A percentile compares a stretch with the other conserved stretches of the same genome.
Conservation (phyloP, 2,113 vertebrate genomes). For the Sapayoa aenigma region DNA sequence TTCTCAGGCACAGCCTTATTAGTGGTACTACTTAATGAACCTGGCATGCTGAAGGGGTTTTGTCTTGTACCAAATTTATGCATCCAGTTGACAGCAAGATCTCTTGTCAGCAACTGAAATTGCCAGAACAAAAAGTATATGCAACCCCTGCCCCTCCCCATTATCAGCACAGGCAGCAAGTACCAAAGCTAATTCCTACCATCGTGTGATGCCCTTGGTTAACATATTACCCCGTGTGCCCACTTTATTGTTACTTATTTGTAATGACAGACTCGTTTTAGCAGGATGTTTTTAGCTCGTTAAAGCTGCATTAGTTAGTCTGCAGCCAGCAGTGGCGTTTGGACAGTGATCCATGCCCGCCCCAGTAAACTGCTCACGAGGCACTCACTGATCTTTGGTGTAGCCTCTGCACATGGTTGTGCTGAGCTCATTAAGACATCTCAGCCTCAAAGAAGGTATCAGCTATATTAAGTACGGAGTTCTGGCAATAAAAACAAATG, state of each 20-base stretch:
- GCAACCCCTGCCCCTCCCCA: neutral
- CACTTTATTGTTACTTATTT: neutral
- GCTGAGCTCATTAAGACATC: constrained; percentile 48
- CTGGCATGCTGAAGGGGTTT: neutral
- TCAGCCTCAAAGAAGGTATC: neutral
- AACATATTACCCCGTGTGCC: fast-evolving
- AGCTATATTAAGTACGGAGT: neutral
- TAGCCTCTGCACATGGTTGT: neutral
- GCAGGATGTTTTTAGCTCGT: constrained; percentile 11
- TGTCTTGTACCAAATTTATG: neutral
- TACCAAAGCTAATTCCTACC: neutral
- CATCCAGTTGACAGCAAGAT: neutral
- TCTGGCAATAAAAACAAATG: constrained; percentile 48
- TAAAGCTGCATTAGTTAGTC: neutral
- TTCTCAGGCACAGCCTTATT: neutral
- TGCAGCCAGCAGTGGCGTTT: neutral
- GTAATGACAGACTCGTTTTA: neutral
- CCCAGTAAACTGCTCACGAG: neutral
- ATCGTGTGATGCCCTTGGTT: fast-evolving
- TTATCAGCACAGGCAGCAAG: neutral
- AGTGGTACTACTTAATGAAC: neutral
- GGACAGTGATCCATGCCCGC: neutral
- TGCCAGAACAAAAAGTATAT: neutral
- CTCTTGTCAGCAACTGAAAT: neutral
- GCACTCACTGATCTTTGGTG: neutral